Percentiles rank a stretch among this genome's conserved stretches.
Evolutionary conservation across 1,140 invertebrate species (phyloP).

Genomic region (Hylaeus volcanicus): DNA sequence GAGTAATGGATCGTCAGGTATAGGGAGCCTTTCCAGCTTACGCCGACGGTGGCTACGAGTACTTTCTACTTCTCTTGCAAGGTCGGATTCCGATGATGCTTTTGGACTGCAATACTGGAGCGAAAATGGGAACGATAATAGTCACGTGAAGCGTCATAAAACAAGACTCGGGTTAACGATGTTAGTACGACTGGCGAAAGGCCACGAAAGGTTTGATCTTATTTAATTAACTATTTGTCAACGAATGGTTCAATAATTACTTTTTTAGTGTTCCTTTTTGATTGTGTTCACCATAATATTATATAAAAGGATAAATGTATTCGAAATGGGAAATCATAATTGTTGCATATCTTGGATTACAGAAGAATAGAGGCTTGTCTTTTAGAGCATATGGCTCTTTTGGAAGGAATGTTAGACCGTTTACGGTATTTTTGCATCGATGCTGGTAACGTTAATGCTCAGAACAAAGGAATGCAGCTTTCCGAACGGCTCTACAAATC

Average conservation of each 20-base stretch:
- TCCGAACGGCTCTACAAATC: conserved; percentile 68
- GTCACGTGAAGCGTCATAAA: conserved; percentile 68
- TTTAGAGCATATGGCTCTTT: conserved; percentile 89
- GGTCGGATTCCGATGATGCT: conserved; percentile 73
- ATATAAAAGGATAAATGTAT: not conserved
- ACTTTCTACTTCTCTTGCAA: conserved; percentile 81
- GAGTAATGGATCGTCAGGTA: conserved; percentile 68
- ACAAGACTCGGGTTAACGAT: conserved; percentile 82
- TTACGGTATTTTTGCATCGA: conserved; percentile 82
- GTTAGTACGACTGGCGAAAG: conserved; percentile 75
- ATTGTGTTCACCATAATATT: too few species aligned
- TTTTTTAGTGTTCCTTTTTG: not conserved
- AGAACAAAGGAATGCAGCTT: conserved; percentile 58
- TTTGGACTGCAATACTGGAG: conserved; percentile 72
- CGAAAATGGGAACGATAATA: conserved; percentile 60
- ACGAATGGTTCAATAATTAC: not conserved
- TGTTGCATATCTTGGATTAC: not conserved
- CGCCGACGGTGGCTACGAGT: conserved; percentile 82
- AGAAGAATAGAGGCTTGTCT: conserved; percentile 84
- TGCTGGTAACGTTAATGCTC: conserved; percentile 48
- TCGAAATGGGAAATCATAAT: not conserved
- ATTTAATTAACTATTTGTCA: not conserved
- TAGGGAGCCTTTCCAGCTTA: conserved; percentile 80
- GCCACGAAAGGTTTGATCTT: conserved; percentile 70
- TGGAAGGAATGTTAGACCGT: conserved; percentile 89